Evolutionary conservation across 2,113 vertebrate genomes (phyloP).

Genomic region (Phaetusa simplex): DNA sequence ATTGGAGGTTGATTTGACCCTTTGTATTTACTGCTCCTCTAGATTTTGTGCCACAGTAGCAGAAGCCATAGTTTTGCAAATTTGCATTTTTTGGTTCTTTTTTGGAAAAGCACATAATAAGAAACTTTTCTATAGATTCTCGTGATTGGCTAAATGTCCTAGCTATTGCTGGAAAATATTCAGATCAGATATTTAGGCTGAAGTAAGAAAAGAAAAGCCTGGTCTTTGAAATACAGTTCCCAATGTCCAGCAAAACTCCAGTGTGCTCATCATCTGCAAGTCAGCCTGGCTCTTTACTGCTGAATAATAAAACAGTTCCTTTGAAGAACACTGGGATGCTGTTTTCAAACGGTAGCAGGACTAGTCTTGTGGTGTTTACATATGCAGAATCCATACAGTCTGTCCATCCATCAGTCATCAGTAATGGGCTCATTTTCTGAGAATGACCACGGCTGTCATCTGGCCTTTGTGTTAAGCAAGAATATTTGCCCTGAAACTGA

Average conservation of each 20-base stretch:
- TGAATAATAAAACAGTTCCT: background rate
- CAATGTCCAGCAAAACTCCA: background rate
- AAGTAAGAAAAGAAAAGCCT: background rate
- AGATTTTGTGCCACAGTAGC: background rate
- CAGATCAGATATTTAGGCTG: background rate
- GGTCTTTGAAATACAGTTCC: background rate
- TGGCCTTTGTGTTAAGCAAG: background rate
- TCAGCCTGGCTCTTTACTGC: background rate
- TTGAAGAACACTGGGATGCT: background rate
- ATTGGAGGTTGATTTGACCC: background rate
- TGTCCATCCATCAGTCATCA: too few species aligned
- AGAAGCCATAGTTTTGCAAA: background rate
- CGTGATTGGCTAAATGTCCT: background rate
- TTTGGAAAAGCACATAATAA: background rate
- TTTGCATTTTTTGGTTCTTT: background rate
- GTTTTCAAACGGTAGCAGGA: background rate
- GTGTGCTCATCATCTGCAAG: background rate
- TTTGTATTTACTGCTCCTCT: background rate
- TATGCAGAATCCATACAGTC: too few species aligned
- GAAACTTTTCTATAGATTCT: background rate
- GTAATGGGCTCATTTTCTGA: background rate
- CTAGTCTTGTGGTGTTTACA: too few species aligned
- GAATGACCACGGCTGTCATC: background rate
- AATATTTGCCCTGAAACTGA: background rate
- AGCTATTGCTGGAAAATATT: background rate